A percentile compares a stretch with the other conserved stretches of the same genome.
These are phyloP conservation scores for Chrysopa pallens DNA, from an alignment of 1,140 invertebrate species.

Conservation along the genomic window DNA sequence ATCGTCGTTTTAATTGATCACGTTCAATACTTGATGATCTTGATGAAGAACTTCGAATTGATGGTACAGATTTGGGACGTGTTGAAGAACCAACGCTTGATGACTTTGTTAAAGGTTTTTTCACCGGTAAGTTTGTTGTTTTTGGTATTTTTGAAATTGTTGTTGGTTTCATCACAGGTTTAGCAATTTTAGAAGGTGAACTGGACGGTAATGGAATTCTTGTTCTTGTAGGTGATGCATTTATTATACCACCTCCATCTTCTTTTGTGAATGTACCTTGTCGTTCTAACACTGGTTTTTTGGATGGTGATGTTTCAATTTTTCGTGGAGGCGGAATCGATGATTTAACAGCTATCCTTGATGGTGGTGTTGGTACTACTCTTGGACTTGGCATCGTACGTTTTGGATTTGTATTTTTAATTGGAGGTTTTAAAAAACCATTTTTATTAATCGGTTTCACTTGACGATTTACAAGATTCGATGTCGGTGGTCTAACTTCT, in stretches of 20 bases:
- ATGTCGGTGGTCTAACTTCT: not conserved
- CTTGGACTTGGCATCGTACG: constrained; percentile 10
- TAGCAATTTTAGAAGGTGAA: constrained; percentile 26
- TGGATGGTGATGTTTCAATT: constrained; percentile 8
- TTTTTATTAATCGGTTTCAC: not conserved
- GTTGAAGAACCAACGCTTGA: not conserved
- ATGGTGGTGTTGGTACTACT: not conserved
- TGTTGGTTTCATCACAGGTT: constrained; percentile 19
- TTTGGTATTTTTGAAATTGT: constrained; percentile 15
- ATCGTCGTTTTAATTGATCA: constrained; percentile 8
- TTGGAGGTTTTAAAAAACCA: not conserved
- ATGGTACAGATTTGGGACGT: not conserved
- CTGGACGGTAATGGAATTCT: constrained; percentile 21
- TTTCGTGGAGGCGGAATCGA: constrained; percentile 7
- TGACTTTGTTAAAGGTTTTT: not conserved
- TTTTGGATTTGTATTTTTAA: constrained; percentile 13
- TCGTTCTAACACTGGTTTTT: constrained; percentile 37
- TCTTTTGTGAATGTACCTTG: constrained; percentile 83
- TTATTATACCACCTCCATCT: constrained; percentile 25
- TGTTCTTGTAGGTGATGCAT: constrained; percentile 12
- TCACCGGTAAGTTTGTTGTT: not conserved
- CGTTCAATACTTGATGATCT: constrained; percentile 11
- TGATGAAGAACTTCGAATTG: too few species aligned
- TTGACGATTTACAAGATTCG: too few species aligned
- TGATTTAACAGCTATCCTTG: constrained; percentile 15